These are phyloP conservation scores for Clunio marinus DNA, from an alignment of 2,888 invertebrate species.

Conservation along the genomic window DNA sequence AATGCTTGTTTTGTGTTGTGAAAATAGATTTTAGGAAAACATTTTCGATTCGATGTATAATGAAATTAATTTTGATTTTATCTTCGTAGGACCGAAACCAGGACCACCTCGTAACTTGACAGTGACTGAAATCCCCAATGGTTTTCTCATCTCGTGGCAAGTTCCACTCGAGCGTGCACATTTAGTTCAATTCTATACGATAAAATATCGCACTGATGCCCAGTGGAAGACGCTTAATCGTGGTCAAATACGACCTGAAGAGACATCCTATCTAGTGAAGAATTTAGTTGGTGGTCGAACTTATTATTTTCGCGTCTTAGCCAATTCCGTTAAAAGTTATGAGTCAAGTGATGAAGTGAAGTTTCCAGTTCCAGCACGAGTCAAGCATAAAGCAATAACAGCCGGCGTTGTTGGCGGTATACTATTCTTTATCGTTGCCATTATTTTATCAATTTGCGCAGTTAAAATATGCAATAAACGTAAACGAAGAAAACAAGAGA, in stretches of 20 bases:
- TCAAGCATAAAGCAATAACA: conserved; percentile 92
- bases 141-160: conserved; percentile 87
- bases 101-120: conserved; percentile 87
- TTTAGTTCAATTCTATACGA: conserved; percentile 82
- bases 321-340: conserved; percentile 80
- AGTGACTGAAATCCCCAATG: conserved; percentile 82
- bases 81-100: conserved; percentile 85
- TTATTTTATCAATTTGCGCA: conserved; percentile 93
- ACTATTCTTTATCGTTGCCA: conserved; percentile 95
- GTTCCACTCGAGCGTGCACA: conserved; percentile 75
- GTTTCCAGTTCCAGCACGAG: conserved; percentile 83
- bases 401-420: conserved; percentile 96
- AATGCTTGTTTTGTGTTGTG: too few relatives aligned
- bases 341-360: conserved; percentile 84
- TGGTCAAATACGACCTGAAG: conserved; percentile 82
- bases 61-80: conserved; percentile 41
- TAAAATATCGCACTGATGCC: conserved; percentile 86
- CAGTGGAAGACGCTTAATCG: conserved; percentile 85
- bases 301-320: conserved; percentile 87
- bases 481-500: conserved; percentile 94
- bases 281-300: conserved; percentile 86
- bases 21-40: too few relatives aligned
- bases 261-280: conserved; percentile 88
- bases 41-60: conserved; percentile 33
- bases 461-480: conserved; percentile 97